Base-by-base conservation (phyloP, 2,113 vertebrate genomes). In the Saiga tatarica region DNA sequence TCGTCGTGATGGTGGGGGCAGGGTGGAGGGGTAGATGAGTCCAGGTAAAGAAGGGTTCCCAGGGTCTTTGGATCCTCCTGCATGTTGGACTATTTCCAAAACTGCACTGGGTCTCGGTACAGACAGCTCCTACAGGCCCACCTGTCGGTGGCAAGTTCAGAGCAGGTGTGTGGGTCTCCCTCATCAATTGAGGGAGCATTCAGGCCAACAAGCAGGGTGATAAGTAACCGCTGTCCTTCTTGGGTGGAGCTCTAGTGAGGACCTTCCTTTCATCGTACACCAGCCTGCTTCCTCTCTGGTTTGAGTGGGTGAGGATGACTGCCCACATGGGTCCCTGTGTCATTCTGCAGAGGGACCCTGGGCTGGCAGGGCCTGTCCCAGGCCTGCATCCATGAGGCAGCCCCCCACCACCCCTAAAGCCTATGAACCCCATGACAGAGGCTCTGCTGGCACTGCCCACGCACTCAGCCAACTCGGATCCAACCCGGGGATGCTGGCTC, bases 1-100 rank as follows among this genome's bases (percentile, higher is more conserved):
- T 33, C 1, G 14, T 59, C 6, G 0, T 4, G 52, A 28, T 30
- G 14, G 53, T 1, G 3, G 1, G 14, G 39, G n/a, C 4, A 0
- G 3, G 53, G 17, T 9, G 71, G 74, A 64, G 33, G 91, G 33
- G 21, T 2, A 23, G 33, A 76, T 9, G 15, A 23, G 10, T 26
- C 15, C 26, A 5, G 42, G 15, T 8, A 33, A 50, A 50, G 50
- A 16, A 67, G 57, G 14, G 14, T 64, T 26, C n/a, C 76, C 4
- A 45, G 30, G 5, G 1, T 25, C 50, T 10, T 3, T 14, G 30
- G 39, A 36, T 13, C 42, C 6, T 62, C 33, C 52, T n/a, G 17
- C 13, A 55, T n/a, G 33, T 2, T 5, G 36, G 67, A 5, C 7
- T 23, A 10, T 21, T 42, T 59, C 67, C 23, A 81, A 64, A 90